Base-by-base conservation (phyloP, 2,797 vertebrate genomes). In the Propithecus perrieri region DNA sequence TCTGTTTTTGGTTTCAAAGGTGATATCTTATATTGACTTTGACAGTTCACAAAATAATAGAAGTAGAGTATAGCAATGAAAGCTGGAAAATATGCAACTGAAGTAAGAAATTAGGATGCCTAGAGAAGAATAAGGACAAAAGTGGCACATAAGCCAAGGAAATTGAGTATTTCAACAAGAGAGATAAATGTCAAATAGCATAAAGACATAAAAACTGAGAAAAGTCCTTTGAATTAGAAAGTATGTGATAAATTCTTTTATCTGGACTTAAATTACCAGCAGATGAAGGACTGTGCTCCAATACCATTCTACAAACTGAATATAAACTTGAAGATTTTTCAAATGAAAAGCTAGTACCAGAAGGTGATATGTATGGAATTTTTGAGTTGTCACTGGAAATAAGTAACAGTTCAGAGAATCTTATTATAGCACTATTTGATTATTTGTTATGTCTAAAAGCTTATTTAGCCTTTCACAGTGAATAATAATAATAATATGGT, bases 1-100 rank as follows among this genome's bases (percentile, higher is more conserved):
- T 78, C 48, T 65, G 69, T 35, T 94, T 94, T 48, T 61, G 13
- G 2, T 57, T 92, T 87, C 65, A 86, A 41, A 89, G 22, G 22
- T 43, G 65, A 76, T 91, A 86, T 93, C 96, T 97, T 72, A 83
- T 55, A 53, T 46, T n/a, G 12, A 41, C 26, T 81, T 86, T 79
- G 33, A 72, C 63, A 74, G 10, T 69, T 94, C 5, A 78, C 41
- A 81, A 46, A 63, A 33, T 41, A 55, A 20, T 48, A 81, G 33
- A 33, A 17, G 20, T 55, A 41, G 50, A 63, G 4, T 72, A 67
- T 0, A 71, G 33, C 28, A 57, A 30, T 81, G 35, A 38, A 90
- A 11, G 2, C 57, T 87, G 35, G 7, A 55, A 35, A 65, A 41
- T 30, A 72, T 30, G 28, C 41, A 94, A 38, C 14, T 11, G 18